Base-by-base conservation (phyloP, 2,113 vertebrate genomes). In the Gallinago jamesoni region DNA sequence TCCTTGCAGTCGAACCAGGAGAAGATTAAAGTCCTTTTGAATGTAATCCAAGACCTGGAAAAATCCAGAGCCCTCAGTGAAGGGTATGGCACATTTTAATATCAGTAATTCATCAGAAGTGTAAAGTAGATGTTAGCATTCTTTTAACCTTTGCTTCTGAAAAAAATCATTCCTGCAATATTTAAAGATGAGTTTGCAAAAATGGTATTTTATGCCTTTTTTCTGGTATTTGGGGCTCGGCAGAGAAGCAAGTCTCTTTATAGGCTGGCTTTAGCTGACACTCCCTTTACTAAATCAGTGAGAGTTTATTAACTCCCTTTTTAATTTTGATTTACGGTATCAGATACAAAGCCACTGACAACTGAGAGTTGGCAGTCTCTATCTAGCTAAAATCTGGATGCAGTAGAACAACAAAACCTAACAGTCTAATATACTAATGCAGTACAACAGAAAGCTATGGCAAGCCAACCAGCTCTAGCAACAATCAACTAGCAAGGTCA, bases 11-110 rank as follows among this genome's bases (percentile, higher is more conserved):
- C 99, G 9, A 99, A 99, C 93, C 99, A 99, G 96, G 99, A 99
- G 98, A 99, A 99, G 98, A 99, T 99, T 98, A 99, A 99, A 98
- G 99, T 99, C 96, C 99, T 99, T 90, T 96, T 99, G 97, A 99
- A 99, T 91, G 99, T 99, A 97, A 99, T 99, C 97, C 99, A 99
- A 98, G 99, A 99, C 97, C 97, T 99, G 98, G 99, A 99, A 98
- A 99, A 98, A 98, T 99, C 98, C 97, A 99, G 99, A 96, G 99
- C 99, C 69, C 98, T 99, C 97, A 99, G 98, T 43, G 99, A 99
- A 98, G 99, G 99, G 99, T 99, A 98, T 93, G 98, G 57, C 84
- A 87, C 57, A 82, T 86, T 97, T 96, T 95, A 41, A 81, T 95
- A 81, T 70, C 56, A 79, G 63, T 81, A 47, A 69, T 90, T 91